Percentiles rank a stretch among this genome's conserved stretches.
Evolutionary conservation across 2,888 invertebrate species (phyloP).

Genomic region (Yponomeuta sedellus): DNA sequence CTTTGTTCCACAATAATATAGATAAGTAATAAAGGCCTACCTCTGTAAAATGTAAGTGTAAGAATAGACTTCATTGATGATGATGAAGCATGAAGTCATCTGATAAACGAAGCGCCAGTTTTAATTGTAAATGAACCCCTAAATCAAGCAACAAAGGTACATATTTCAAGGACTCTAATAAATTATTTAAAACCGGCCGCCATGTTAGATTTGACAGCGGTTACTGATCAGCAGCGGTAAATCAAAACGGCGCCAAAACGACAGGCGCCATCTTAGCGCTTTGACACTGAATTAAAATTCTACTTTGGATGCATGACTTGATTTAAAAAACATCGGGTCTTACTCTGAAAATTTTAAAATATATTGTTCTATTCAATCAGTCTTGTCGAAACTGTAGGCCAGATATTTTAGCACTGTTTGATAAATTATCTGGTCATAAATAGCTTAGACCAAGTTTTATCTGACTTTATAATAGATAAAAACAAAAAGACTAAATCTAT

Average conservation of each 20-base stretch:
- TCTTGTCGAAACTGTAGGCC: no score
- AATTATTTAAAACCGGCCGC: neutral
- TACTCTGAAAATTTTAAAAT: neutral
- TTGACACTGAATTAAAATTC: neutral
- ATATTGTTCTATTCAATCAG: neutral
- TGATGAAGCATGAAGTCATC: neutral
- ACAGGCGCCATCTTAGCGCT: neutral
- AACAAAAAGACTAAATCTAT: no score
- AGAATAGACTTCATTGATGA: neutral
- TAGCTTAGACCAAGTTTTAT: no score
- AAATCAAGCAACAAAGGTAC: neutral
- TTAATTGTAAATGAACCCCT: neutral
- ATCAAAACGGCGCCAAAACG: conserved; percentile 6
- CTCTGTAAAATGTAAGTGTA: neutral
- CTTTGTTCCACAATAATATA: no score
- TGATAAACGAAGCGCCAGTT: neutral
- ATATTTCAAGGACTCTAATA: neutral
- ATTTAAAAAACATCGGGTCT: neutral
- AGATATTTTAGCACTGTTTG: no score
- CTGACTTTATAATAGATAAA: no score
- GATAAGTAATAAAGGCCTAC: no score
- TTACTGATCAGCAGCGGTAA: neutral
- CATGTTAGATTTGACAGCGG: neutral
- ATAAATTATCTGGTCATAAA: no score
- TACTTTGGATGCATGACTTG: neutral